Conservation (phyloP, 2,797 vertebrate species). For the Pangasius mekongensis region DNA sequence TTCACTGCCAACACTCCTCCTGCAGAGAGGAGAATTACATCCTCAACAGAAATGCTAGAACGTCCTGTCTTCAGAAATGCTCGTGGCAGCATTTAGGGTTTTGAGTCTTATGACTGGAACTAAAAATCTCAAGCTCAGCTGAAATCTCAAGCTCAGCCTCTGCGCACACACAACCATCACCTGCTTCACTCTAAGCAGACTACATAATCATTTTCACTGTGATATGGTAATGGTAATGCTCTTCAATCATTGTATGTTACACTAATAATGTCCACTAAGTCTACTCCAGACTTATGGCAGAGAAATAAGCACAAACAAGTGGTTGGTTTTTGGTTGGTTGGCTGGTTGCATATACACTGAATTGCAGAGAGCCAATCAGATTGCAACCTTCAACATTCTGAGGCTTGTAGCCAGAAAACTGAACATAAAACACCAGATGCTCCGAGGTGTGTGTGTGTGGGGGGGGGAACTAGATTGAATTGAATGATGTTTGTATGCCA, state of each 20-base stretch:
- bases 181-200: background rate
- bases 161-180: background rate
- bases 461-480: too few species aligned
- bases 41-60: conserved; percentile 6
- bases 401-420: background rate
- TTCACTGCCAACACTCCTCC: conserved; percentile 50
- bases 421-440: background rate
- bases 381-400: background rate
- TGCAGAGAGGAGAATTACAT: conserved; percentile 16
- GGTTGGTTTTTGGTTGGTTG: background rate
- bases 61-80: background rate
- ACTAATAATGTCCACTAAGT: too few species aligned
- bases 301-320: background rate
- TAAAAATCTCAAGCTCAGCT: background rate
- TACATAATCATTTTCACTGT: background rate
- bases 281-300: background rate
- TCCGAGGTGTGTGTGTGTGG: background rate
- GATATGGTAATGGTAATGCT: background rate
- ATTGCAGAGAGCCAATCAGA: background rate
- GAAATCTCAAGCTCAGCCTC: background rate
- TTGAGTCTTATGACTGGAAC: background rate
- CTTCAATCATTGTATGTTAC: background rate
- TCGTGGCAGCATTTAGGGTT: background rate
- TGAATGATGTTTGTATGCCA: background rate
- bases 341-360: too few species aligned